Conservation (phyloP, 2,888 invertebrate species). For the Lordiphosa fenestrarum region DNA sequence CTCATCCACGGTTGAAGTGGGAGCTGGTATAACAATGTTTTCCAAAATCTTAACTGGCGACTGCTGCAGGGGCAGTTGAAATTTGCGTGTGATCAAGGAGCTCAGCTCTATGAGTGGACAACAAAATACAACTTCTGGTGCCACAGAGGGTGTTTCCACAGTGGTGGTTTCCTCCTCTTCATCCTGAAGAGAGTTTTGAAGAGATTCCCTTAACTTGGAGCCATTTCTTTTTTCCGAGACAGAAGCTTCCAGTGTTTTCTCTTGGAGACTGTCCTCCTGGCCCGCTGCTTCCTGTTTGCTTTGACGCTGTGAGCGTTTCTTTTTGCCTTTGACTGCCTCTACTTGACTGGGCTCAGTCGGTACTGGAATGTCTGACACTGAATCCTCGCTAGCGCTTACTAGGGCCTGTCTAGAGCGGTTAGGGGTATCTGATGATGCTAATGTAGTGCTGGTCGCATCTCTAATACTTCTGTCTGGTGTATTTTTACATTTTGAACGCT, state of each 20-base stretch:
- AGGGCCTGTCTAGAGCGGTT: no score
- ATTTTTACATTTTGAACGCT: slow-evolving; percentile 42
- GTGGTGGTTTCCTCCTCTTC: no score
- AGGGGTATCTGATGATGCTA: background rate
- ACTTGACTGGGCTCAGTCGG: no score
- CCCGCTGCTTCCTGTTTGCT: background rate
- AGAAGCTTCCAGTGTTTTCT: background rate
- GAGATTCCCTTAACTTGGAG: no score
- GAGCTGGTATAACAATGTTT: slow-evolving; percentile 34
- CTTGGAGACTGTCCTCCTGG: background rate
- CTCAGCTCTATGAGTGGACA: slow-evolving; percentile 31
- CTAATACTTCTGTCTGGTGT: background rate
- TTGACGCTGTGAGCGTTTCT: background rate
- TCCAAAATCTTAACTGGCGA: slow-evolving; percentile 42
- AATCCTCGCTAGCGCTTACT: no score
- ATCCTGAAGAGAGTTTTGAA: no score
- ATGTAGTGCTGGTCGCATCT: background rate
- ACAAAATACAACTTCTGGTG: slow-evolving; percentile 23
- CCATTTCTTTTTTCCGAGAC: no score
- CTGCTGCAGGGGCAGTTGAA: slow-evolving; percentile 28
- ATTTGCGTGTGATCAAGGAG: slow-evolving; percentile 24
- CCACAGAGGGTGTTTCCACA: no score
- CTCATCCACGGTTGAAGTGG: background rate
- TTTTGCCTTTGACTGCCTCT: background rate
- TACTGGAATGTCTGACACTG: no score